Evolutionary conservation across 2,888 invertebrate species (phyloP).

Genomic region (Pseudeuparius sepicola): DNA sequence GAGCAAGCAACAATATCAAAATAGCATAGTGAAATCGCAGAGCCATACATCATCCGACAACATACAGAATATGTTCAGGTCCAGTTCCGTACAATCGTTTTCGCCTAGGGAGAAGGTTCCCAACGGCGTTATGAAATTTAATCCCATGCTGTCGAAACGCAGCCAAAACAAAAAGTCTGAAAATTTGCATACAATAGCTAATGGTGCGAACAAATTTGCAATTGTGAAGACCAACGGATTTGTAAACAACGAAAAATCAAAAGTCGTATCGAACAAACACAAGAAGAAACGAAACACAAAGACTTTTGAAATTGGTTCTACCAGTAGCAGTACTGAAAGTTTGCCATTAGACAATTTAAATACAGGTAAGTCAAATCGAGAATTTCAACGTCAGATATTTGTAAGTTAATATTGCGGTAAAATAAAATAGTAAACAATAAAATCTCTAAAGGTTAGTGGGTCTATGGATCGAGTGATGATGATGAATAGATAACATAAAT

Average conservation of each 20-base stretch:
- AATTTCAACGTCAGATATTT: too few species aligned
- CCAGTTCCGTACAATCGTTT: constrained; percentile 29
- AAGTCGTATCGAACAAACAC: constrained; percentile 9
- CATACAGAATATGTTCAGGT: constrained; percentile 26
- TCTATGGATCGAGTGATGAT: too few species aligned
- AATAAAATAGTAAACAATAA: too few species aligned
- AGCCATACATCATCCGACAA: constrained; percentile 25
- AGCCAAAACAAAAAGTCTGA: constrained; percentile 21
- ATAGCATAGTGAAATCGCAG: constrained; percentile 26
- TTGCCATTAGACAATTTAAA: constrained; percentile 20
- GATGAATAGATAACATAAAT: too few species aligned
- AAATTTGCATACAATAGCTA: constrained; percentile 12
- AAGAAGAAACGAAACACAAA: constrained; percentile 20
- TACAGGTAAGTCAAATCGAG: too few species aligned
- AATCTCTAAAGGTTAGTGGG: too few species aligned
- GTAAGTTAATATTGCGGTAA: too few species aligned
- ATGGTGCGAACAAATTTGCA: constrained; percentile 11
- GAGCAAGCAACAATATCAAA: constrained; percentile 22
- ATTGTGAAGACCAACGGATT: constrained; percentile 13
- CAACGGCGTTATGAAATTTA: constrained; percentile 33
- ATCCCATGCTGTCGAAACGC: constrained; percentile 25
- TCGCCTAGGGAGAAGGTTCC: constrained; percentile 41
- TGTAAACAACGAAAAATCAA: constrained; percentile 11
- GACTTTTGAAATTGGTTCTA: constrained; percentile 27
- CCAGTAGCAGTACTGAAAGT: constrained; percentile 31